phyloP scores from a whole-genome alignment of 1,140 invertebrate species.

The Brachystomella parvula region DNA sequence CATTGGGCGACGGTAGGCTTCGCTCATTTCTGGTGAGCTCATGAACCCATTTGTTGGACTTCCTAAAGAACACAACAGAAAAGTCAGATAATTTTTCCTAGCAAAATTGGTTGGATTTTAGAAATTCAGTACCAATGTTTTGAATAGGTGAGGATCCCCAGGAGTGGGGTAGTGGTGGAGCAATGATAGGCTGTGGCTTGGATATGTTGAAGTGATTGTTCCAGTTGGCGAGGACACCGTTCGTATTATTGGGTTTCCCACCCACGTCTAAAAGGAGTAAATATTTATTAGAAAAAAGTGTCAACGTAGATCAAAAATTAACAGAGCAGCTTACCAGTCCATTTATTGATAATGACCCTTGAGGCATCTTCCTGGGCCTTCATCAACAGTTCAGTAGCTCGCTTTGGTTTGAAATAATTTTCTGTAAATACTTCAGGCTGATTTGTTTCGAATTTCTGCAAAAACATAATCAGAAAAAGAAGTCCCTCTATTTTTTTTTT shows the following conservation, averaged over 20 bases:
- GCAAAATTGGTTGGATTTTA: not conserved
- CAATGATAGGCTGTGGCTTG: slow-evolving; percentile 3
- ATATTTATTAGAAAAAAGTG: not conserved
- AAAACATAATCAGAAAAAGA: slow-evolving; percentile 13
- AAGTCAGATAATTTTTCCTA: not conserved
- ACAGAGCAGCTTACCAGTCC: slow-evolving; percentile 1
- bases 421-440: slow-evolving; percentile 58
- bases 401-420: slow-evolving; percentile 61
- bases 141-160: slow-evolving; percentile 37
- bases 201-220: slow-evolving; percentile 34
- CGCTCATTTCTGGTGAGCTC: slow-evolving; percentile 33
- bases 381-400: slow-evolving; percentile 53
- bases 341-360: slow-evolving; percentile 48
- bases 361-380: slow-evolving; percentile 46
- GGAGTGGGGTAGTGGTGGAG: slow-evolving; percentile 22
- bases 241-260: slow-evolving; percentile 23
- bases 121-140: slow-evolving; percentile 20
- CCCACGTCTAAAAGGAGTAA: slow-evolving; percentile 17
- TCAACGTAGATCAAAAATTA: not conserved
- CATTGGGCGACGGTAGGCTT: slow-evolving; percentile 19
- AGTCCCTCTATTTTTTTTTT: too few species aligned
- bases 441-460: slow-evolving; percentile 52
- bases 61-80: slow-evolving; percentile 1
- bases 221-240: slow-evolving; percentile 29
- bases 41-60: slow-evolving; percentile 27